These are phyloP conservation scores for Chunga burmeisteri DNA, from an alignment of 2,113 vertebrate species.

Conservation along the genomic window DNA sequence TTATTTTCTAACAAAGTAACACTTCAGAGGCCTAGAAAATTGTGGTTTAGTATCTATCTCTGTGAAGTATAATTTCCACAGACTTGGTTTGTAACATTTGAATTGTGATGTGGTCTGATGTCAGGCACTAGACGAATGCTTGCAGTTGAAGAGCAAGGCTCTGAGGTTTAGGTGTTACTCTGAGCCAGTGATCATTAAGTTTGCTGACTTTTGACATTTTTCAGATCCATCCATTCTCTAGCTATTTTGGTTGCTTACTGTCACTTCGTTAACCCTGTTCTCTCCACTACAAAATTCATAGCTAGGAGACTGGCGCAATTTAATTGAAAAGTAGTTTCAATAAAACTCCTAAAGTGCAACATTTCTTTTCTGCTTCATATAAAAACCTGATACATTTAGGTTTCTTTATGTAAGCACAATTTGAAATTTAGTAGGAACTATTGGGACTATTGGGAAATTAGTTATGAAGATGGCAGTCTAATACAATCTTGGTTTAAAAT, in stretches of 20 bases:
- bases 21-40: not conserved
- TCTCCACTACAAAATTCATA: not conserved
- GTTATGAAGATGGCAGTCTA: constrained; percentile 54
- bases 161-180: not conserved
- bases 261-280: not conserved
- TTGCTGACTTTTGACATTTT: not conserved
- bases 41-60: not conserved
- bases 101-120: not conserved
- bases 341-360: constrained; percentile 18
- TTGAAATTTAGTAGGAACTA: constrained; percentile 55
- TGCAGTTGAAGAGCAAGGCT: not conserved
- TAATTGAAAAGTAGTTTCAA: constrained; percentile 36
- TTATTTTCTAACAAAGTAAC: not conserved
- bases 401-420: constrained; percentile 42
- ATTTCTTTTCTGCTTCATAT: constrained; percentile 38
- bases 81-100: not conserved
- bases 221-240: not conserved
- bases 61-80: not conserved
- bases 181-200: not conserved
- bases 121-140: not conserved
- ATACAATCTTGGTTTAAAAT: constrained; percentile 62
- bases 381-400: not conserved
- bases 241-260: not conserved
- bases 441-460: constrained; percentile 64
- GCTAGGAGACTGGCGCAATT: not conserved